Conservation (phyloP, 2,113 vertebrate genomes). For the Peromyscus maniculatus region DNA sequence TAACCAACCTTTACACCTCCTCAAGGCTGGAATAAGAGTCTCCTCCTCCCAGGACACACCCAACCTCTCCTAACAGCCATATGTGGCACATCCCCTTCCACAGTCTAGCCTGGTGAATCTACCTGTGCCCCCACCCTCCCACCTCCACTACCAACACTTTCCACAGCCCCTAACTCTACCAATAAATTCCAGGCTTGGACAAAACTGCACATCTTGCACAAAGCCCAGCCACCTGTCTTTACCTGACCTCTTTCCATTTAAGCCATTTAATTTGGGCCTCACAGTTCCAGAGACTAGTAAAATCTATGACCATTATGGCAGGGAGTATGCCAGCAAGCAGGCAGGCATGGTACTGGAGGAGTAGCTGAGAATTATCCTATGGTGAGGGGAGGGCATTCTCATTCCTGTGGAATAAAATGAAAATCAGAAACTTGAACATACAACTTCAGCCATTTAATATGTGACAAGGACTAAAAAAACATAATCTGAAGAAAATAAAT, state of each 20-base stretch:
- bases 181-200: neutral
- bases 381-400: neutral
- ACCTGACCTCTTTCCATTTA: neutral
- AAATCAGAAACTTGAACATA: neutral
- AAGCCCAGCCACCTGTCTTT: neutral
- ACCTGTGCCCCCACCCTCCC: no score
- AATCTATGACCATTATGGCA: neutral
- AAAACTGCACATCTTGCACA: neutral
- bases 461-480: neutral
- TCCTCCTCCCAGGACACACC: neutral
- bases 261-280: neutral
- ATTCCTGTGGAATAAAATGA: neutral
- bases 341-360: neutral
- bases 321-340: neutral
- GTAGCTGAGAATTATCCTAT: neutral
- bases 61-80: neutral
- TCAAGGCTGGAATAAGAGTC: neutral
- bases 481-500: neutral
- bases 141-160: neutral
- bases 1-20: neutral
- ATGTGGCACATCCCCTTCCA: neutral
- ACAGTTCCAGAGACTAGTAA: neutral
- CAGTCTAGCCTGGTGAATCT: neutral
- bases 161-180: neutral
- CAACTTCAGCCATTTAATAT: neutral